Percentiles rank a stretch among this genome's conserved stretches.
Evolutionary conservation across 1,140 invertebrate genomes (phyloP).

Genomic region (Listronotus oregonensis): DNA sequence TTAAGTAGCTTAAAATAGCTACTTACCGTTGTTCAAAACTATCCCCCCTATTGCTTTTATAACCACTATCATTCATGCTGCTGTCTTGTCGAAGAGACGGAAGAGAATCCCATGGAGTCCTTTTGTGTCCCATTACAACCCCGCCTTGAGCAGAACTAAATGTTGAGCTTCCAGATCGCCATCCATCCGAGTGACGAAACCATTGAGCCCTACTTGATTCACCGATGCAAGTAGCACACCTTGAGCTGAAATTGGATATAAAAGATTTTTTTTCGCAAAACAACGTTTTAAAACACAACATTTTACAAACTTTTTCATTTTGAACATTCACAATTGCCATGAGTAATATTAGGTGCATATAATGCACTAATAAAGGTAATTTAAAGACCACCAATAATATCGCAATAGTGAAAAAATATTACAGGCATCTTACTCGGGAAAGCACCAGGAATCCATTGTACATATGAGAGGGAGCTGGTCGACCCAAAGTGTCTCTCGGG

Average conservation of each 20-base stretch:
- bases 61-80: constrained; percentile 82
- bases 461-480: no score
- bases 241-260: constrained; percentile 55
- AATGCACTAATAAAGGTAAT: no score
- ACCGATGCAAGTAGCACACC: constrained; percentile 82
- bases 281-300: no score
- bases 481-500: no score
- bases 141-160: constrained; percentile 63
- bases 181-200: constrained; percentile 86
- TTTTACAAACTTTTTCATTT: no score
- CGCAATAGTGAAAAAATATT: no score
- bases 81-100: constrained; percentile 80
- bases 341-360: no score
- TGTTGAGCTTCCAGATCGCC: constrained; percentile 78
- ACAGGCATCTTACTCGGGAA: no score
- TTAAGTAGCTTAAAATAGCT: no score
- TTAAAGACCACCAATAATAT: no score
- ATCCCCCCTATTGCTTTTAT: constrained; percentile 82
- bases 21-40: constrained; percentile 77
- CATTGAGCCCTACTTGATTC: constrained; percentile 82
- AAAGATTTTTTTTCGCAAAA: not conserved
- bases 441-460: no score
- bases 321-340: no score
- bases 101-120: constrained; percentile 83
- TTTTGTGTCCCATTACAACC: constrained; percentile 62